These are phyloP conservation scores for Zaprionus lachaisei DNA, from an alignment of 1,140 invertebrate species.

Conservation along the genomic window DNA sequence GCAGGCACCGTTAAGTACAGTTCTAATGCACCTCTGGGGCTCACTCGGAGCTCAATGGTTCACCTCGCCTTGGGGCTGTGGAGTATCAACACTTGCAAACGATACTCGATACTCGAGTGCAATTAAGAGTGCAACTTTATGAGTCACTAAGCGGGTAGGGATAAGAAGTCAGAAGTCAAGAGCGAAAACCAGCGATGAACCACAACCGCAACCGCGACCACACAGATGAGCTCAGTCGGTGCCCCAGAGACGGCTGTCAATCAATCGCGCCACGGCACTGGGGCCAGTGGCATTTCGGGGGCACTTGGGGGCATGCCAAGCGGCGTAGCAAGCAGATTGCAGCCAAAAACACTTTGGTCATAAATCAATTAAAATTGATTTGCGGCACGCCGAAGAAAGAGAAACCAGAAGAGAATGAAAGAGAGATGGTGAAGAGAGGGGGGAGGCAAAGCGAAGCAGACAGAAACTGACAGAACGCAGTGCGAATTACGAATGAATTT, in stretches of 20 bases:
- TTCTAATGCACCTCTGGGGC: slow-evolving; percentile 15
- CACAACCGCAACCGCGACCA: slow-evolving; percentile 15
- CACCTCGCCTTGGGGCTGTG: slow-evolving; percentile 35
- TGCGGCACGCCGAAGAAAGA: slow-evolving; percentile 18
- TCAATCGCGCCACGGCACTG: slow-evolving; percentile 44
- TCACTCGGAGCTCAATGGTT: slow-evolving; percentile 18
- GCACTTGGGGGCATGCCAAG: slow-evolving; percentile 46
- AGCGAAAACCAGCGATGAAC: background rate
- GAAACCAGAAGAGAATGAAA: background rate
- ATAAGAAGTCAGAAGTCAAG: background rate
- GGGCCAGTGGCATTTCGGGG: slow-evolving; percentile 1
- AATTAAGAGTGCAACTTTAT: slow-evolving; percentile 78
- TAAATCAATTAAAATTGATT: slow-evolving; percentile 83
- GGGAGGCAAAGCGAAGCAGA: background rate
- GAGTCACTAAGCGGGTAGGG: slow-evolving; percentile 64
- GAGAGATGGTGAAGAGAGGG: background rate
- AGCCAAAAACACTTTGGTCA: slow-evolving; percentile 75
- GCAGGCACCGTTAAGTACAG: slow-evolving; percentile 2
- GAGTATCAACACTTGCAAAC: slow-evolving; percentile 58
- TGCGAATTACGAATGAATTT: slow-evolving; percentile 55
- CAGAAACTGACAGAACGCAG: slow-evolving; percentile 62
- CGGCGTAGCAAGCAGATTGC: slow-evolving; percentile 44
- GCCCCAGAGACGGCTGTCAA: slow-evolving; percentile 65
- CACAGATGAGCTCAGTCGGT: slow-evolving; percentile 6
- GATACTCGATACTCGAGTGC: slow-evolving; percentile 49